Evolutionary conservation across 2,113 vertebrate genomes (phyloP), one percentile per base, ranked within the genome.

Genomic region (Tragelaphus buxtoni): DNA sequence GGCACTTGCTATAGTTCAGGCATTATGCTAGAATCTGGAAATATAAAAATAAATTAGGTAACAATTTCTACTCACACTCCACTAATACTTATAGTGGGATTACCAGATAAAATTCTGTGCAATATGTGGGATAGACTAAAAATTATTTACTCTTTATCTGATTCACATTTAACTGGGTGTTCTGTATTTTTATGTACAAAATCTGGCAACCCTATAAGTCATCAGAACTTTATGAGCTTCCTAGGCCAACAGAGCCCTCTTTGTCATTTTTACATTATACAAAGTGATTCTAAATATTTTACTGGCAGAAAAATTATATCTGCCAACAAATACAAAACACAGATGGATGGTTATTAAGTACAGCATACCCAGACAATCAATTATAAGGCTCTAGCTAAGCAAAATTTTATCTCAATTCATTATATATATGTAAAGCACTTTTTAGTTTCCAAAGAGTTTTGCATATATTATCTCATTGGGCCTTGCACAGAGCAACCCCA

Each of bases 231-330:
- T 35, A 81, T 49, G 39, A 96, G 74, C 30, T 10, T 60, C 28
- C 1, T 47, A 32, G 32, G 45, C 24, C 79, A 82, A 51, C 7
- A 79, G 53, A 85, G 17, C 39, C 26, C 39, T 76, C 72, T 45
- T 76, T 76, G 24, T 76, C 39, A 77, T 49, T 79, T 95, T 95
- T 83, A 94, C 12, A 26, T 83, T 89, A 69, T 18, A 39, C 30
- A 87, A 56, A 82, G 14, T 80, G n/a, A 85, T 55, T 91, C 9
- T n/a, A 91, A 81, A 91, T 81, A 53, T 45, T 90, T 83, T 58
- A 55, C n/a, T 94, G 87, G 58, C 39, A 97, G 35, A 79, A 87
- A 96, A 84, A 77, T 60, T 63, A 7, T 84, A 97, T 47, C 51
- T 94, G 58, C 20, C 17, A 90, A 85, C 53, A 84, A 90, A 93